Evolutionary conservation across 37 sponge, comb jelly and placozoan genomes (phyloP).

Genomic region (Lycopodina hypogea): DNA sequence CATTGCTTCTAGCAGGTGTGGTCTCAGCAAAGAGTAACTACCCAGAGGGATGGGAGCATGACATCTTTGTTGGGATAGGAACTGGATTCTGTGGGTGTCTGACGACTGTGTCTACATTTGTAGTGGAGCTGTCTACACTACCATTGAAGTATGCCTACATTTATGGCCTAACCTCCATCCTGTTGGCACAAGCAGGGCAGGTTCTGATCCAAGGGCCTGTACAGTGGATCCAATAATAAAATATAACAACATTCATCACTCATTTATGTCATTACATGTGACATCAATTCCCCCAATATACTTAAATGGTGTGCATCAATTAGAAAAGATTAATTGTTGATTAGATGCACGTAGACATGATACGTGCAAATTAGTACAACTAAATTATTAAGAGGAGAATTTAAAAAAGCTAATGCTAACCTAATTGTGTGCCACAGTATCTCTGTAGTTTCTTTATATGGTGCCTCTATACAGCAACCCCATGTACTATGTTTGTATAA

Average conservation of each 20-base stretch:
- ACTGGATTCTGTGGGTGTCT: conserved; percentile 69
- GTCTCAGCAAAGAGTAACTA: neutral
- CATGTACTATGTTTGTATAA: too few species aligned
- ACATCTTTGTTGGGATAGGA: conserved; percentile 20
- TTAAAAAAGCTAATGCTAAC: too few species aligned
- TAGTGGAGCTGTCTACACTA: conserved; percentile 30
- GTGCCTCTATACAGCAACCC: too few species aligned
- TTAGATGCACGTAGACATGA: too few species aligned
- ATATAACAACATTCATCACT: neutral
- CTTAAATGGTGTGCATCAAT: too few species aligned
- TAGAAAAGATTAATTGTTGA: too few species aligned
- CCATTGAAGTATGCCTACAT: conserved; percentile 14
- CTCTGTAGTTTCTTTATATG: too few species aligned
- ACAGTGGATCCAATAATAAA: neutral
- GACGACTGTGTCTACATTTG: conserved; percentile 71
- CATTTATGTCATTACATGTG: too few species aligned
- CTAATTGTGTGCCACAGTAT: too few species aligned
- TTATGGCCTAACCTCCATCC: conserved; percentile 33
- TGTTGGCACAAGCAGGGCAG: conserved; percentile 26
- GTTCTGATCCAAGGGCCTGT: conserved; percentile 19
- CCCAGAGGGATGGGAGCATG: neutral
- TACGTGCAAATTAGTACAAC: too few species aligned
- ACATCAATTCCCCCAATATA: too few species aligned
- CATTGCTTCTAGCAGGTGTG: conserved; percentile 28
- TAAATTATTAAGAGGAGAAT: too few species aligned